Evolutionary conservation across 2,888 invertebrate species (phyloP).

Genomic region (Pasiphila rectangulata): DNA sequence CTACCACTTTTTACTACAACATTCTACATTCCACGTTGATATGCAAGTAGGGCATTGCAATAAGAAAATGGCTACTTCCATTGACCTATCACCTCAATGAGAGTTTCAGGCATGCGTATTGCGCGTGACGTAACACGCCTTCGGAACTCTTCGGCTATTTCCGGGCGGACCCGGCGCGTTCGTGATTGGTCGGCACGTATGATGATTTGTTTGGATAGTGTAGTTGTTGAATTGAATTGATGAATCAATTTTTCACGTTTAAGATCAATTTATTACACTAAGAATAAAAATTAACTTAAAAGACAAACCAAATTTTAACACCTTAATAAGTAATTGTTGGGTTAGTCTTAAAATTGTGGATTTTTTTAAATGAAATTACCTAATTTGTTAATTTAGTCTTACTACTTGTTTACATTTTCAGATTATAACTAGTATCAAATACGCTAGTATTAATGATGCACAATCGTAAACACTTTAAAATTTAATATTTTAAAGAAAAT

Average conservation of each 20-base stretch:
- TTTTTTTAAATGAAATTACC: too few relatives aligned
- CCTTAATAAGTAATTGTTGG: too few relatives aligned
- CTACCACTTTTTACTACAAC: background rate
- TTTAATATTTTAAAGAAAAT: too few relatives aligned
- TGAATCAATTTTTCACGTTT: slow-evolving; percentile 17
- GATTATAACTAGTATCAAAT: too few relatives aligned
- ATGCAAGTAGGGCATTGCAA: slow-evolving; percentile 32
- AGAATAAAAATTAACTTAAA: too few relatives aligned
- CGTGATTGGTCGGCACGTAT: slow-evolving; percentile 22
- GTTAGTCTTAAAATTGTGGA: too few relatives aligned
- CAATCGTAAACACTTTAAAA: too few relatives aligned
- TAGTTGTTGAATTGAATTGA: slow-evolving; percentile 13
- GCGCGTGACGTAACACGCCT: slow-evolving; percentile 49
- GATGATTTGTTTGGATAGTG: slow-evolving; percentile 21
- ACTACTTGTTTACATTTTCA: too few relatives aligned
- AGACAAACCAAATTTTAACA: too few relatives aligned
- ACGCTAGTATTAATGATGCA: too few relatives aligned
- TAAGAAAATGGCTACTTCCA: slow-evolving; percentile 38
- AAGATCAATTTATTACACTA: too few relatives aligned
- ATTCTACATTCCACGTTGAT: slow-evolving; percentile 4
- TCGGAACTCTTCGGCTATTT: slow-evolving; percentile 23
- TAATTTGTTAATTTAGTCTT: too few relatives aligned
- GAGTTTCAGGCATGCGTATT: slow-evolving; percentile 51
- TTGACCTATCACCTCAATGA: slow-evolving; percentile 47
- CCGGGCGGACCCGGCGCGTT: slow-evolving; percentile 11